Conservation (phyloP, 2,888 invertebrate genomes). For the Meghimatium bilineatum region DNA sequence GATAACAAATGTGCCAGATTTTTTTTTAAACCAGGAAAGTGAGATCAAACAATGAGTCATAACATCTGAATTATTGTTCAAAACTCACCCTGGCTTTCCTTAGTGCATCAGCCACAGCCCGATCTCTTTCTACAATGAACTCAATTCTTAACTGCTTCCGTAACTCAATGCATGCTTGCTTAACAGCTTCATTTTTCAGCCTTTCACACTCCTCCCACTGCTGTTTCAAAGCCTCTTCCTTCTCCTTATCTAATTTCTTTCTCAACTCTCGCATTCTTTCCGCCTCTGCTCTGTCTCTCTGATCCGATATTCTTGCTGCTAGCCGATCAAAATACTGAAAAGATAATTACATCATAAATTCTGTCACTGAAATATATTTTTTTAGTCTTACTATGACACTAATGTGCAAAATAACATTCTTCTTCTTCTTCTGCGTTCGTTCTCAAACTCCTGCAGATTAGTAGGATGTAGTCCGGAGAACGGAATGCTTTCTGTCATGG, state of each 20-base stretch:
- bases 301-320: conserved; percentile 65
- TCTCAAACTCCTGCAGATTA: too few relatives aligned
- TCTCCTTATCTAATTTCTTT: conserved; percentile 64
- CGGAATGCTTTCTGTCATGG: too few relatives aligned
- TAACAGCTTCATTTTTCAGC: conserved; percentile 66
- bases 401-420: too few relatives aligned
- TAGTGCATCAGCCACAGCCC: conserved; percentile 67
- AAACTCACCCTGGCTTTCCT: conserved; percentile 64
- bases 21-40: neutral
- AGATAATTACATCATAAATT: neutral
- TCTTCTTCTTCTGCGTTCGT: too few relatives aligned
- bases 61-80: neutral
- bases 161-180: conserved; percentile 65
- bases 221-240: conserved; percentile 64
- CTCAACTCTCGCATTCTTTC: conserved; percentile 67
- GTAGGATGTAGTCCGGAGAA: too few relatives aligned
- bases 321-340: conserved; percentile 68
- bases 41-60: neutral
- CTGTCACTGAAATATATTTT: too few relatives aligned
- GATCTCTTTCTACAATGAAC: conserved; percentile 67
- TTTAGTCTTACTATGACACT: too few relatives aligned
- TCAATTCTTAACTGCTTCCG: conserved; percentile 62
- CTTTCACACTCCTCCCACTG: conserved; percentile 70
- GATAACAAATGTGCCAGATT: too few relatives aligned
- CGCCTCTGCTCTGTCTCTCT: conserved; percentile 69